Percentiles rank a stretch among this genome's conserved stretches.
Conservation (phyloP, 2,113 vertebrate species). For the Oryctolagus cuniculus region mOryCun1.1 NC_091437.1:37348001-37348500, state of each 20-base stretch:
- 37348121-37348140: constrained; percentile 41
- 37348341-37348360: neutral
- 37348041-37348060: constrained; percentile 29
- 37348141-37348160: constrained; percentile 92
- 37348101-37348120: constrained; percentile 30
- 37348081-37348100: constrained; percentile 21
- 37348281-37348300: constrained; percentile 88
- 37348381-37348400: neutral
- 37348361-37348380: constrained; percentile 32
- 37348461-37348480: neutral
- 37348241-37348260: constrained; percentile 96
- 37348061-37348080: neutral
- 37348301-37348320: constrained; percentile 82
- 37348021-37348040: constrained; percentile 25
- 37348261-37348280: constrained; percentile 92
- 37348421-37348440: neutral
- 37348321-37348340: neutral
- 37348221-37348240: constrained; percentile 96
- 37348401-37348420: neutral
- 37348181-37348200: constrained; percentile 96
- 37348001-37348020: neutral
- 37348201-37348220: constrained; percentile 96
- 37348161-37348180: constrained; percentile 96
- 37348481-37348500: neutral
- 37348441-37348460: neutral